phyloP scores from a whole-genome alignment of 2,113 vertebrate genomes.

The Cairina moschata region DNA sequence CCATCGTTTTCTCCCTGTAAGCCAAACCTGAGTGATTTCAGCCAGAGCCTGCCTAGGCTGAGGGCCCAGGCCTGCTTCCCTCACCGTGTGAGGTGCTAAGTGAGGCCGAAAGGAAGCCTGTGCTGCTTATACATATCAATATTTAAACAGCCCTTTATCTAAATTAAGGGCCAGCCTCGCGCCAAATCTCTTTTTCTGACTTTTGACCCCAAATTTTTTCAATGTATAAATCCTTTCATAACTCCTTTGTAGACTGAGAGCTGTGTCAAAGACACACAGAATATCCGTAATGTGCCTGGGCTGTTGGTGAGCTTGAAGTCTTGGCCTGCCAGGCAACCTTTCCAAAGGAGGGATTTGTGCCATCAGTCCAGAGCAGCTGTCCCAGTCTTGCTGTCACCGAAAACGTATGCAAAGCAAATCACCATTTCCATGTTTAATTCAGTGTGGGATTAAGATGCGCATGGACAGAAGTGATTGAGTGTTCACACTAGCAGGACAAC shows the following conservation, averaged over 20 bases:
- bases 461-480: not conserved
- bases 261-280: not conserved
- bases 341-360: slow-evolving; percentile 25
- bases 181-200: not conserved
- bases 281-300: not conserved
- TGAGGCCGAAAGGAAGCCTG: not conserved
- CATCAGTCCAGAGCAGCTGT: slow-evolving; percentile 18
- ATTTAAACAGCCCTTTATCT: not conserved
- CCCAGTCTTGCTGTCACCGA: not conserved
- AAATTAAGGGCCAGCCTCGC: not conserved
- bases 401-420: slow-evolving; percentile 1
- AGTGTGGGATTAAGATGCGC: not conserved
- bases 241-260: not conserved
- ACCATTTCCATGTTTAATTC: not conserved
- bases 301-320: slow-evolving; percentile 15
- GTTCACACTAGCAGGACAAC: not conserved
- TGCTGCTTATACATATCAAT: not conserved
- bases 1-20: not conserved
- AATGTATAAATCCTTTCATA: not conserved
- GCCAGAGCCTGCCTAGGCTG: not conserved
- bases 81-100: not conserved
- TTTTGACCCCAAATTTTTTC: not conserved
- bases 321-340: slow-evolving; percentile 7
- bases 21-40: not conserved
- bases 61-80: not conserved